Conservation (phyloP, 1,140 invertebrate species). For the Atta texana region DNA sequence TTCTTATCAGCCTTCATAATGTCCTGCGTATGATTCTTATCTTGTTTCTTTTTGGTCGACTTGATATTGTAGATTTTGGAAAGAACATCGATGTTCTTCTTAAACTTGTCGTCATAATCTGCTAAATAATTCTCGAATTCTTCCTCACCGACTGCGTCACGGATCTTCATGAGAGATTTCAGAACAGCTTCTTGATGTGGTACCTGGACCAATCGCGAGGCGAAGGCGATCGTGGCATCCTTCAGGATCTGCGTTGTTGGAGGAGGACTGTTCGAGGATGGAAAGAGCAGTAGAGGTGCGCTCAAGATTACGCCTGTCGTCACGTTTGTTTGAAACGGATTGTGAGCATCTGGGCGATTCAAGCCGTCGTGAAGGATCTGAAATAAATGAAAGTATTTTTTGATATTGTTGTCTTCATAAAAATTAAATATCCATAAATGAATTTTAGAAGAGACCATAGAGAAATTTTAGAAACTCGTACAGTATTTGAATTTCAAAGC, state of each 20-base stretch:
- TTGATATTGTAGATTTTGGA: conserved; percentile 89
- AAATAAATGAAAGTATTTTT: conserved; percentile 72
- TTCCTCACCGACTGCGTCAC: conserved; percentile 88
- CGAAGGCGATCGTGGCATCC: conserved; percentile 87
- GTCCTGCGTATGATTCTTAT: conserved; percentile 12
- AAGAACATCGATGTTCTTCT: conserved; percentile 89
- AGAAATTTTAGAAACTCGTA: not conserved
- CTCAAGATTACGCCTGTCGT: conserved; percentile 90
- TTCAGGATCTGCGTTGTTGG: conserved; percentile 84
- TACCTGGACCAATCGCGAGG: conserved; percentile 89
- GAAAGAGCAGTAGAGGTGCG: conserved; percentile 88
- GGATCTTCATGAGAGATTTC: conserved; percentile 89
- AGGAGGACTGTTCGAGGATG: conserved; percentile 76
- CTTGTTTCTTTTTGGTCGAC: conserved; percentile 71
- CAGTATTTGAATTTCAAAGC: not conserved
- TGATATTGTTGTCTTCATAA: not conserved
- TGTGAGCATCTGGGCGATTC: conserved; percentile 86
- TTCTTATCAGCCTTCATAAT: conserved; percentile 59
- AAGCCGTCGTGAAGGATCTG: conserved; percentile 89
- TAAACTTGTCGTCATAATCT: conserved; percentile 86
- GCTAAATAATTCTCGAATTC: conserved; percentile 87
- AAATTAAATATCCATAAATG: not conserved
- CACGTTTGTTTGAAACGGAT: conserved; percentile 88
- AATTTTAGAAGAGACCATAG: not conserved
- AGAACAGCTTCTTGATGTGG: conserved; percentile 90